Evolutionary conservation across 2,888 invertebrate species (phyloP), one percentile per base, ranked within the genome.

Genomic region (Kuschelorhynchus macadamiae): DNA sequence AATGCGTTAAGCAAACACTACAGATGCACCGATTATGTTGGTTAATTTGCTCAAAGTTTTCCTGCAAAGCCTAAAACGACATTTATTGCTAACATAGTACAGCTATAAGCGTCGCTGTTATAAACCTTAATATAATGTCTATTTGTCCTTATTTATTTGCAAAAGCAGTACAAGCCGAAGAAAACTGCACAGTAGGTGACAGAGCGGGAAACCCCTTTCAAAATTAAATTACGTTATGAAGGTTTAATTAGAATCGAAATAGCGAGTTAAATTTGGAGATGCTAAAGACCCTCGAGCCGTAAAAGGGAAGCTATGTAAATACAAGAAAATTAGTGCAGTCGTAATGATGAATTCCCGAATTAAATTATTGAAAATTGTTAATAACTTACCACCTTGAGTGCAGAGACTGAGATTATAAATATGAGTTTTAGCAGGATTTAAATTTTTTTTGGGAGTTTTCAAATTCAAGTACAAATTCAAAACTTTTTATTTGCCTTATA

Each of bases 181-280:
- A 18, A 16, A 46, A 18, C 46, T 46, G 18, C 46, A 46, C 11
- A 14, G 18, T 17, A 46, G 46, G 18, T 46, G 46, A 17, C 16
- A 18, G 46, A 46, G 16, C 18, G 46, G n/a, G 46, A 46, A 46
- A 46, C 14, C 46, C 46, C 46, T 46, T 46, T 46, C 11, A 18
- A 46, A 46, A 46, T 46, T 18, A 46, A 46, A 46, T 46, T 46
- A 46, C 46, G 46, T 18, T 46, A 18, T 18, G 18, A 46, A 46
- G 46, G 17, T 46, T 46, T 46, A 46, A 46, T 46, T 46, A 46
- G 18, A 46, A 46, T 18, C 18, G 46, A 46, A 46, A 46, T 46
- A 18, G 46, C 18, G 46, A 18, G 46, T 46, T 46, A 14, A 46
- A 46, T 46, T 14, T 46, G 16, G 46, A 18, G 46, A 9, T 30